phyloP scores from a whole-genome alignment of 2,113 vertebrate genomes.

The Oceanites oceanicus region DNA sequence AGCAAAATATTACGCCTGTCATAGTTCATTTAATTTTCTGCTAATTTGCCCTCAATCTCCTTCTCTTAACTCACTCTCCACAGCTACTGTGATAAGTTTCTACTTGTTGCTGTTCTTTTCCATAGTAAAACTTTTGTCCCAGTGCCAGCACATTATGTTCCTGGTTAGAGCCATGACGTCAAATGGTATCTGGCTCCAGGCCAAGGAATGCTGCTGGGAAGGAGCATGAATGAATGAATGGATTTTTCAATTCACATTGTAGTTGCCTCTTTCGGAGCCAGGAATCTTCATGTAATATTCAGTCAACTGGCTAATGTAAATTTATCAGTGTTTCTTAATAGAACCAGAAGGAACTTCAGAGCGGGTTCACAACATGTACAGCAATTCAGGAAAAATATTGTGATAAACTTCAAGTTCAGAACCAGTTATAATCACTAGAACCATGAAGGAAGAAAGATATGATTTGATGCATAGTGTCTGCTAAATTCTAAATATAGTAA shows the following conservation, averaged over 20 bases:
- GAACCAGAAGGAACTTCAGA: neutral
- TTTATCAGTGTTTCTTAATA: neutral
- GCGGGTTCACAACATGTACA: neutral
- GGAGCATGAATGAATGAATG: conserved; percentile 50
- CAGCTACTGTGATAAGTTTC: conserved; percentile 7
- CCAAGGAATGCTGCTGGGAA: conserved; percentile 71
- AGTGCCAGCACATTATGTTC: conserved; percentile 80
- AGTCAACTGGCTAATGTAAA: neutral
- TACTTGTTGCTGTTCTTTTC: conserved; percentile 23
- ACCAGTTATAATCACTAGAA: neutral
- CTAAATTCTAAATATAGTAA: neutral
- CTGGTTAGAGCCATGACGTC: conserved; percentile 74
- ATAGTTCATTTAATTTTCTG: neutral
- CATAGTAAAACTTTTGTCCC: conserved; percentile 49
- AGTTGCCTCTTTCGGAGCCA: neutral
- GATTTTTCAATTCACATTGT: neutral
- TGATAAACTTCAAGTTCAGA: neutral
- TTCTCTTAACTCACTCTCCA: neutral
- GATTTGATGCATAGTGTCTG: neutral
- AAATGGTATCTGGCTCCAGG: conserved; percentile 71
- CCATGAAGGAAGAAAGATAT: neutral
- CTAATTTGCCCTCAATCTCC: neutral
- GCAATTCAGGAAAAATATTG: neutral
- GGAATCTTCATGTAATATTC: neutral
- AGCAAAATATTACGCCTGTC: neutral